Percentiles rank a stretch among this genome's conserved stretches.
These are phyloP conservation scores for Pyrgus malvae DNA, from an alignment of 2,888 invertebrate genomes.

Conservation along the genomic window DNA sequence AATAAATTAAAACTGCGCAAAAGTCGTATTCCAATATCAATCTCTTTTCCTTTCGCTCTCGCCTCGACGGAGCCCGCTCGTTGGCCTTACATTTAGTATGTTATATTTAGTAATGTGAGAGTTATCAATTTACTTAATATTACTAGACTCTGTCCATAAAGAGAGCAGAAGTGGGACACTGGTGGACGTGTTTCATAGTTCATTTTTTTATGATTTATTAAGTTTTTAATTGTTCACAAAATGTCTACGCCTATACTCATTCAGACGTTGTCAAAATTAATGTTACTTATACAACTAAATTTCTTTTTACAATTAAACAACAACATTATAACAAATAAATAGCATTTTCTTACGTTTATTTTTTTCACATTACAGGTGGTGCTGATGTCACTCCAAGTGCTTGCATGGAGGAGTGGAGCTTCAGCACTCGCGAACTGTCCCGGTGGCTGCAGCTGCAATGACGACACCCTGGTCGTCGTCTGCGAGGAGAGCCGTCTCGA, in stretches of 20 bases:
- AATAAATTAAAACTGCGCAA: slow-evolving; percentile 79
- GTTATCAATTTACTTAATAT: slow-evolving; percentile 53
- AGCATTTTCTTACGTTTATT: slow-evolving; percentile 29
- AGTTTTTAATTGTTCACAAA: too few relatives aligned
- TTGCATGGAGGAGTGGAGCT: slow-evolving; percentile 68
- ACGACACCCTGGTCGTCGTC: slow-evolving; percentile 92
- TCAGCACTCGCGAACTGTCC: slow-evolving; percentile 90
- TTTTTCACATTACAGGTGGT: slow-evolving; percentile 62
- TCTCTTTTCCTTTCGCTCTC: slow-evolving; percentile 62
- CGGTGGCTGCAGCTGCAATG: slow-evolving; percentile 93
- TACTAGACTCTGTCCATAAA: background rate
- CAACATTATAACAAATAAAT: too few relatives aligned
- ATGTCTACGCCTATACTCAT: too few relatives aligned
- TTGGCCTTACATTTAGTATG: slow-evolving; percentile 59
- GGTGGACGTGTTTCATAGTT: too few relatives aligned
- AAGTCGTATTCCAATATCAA: slow-evolving; percentile 74
- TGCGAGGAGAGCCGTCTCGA: slow-evolving; percentile 93
- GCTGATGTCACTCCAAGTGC: slow-evolving; percentile 60
- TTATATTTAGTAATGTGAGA: slow-evolving; percentile 49
- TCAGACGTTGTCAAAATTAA: too few relatives aligned
- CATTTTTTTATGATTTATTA: too few relatives aligned
- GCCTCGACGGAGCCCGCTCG: slow-evolving; percentile 48
- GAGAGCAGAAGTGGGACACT: background rate
- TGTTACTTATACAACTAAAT: too few relatives aligned
- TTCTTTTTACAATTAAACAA: too few relatives aligned